These are phyloP conservation scores for Phaetusa simplex DNA, from an alignment of 2,113 vertebrate species.

Conservation along the genomic window DNA sequence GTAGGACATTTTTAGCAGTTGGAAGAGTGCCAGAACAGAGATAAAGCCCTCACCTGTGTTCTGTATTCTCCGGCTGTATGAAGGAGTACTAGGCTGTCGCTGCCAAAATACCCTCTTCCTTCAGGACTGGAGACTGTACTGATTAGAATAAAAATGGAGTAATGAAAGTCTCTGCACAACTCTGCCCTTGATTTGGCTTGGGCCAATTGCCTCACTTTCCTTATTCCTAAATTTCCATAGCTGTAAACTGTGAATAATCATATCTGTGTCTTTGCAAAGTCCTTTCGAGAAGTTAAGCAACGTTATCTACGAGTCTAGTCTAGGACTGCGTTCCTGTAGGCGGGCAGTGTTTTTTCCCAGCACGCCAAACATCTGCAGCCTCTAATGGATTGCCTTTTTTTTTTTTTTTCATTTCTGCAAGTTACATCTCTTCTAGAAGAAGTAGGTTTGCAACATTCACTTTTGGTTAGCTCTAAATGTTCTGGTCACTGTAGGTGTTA, in stretches of 20 bases:
- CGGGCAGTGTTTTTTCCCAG: background rate
- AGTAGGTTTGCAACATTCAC: background rate
- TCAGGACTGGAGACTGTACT: background rate
- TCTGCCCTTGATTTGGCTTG: background rate
- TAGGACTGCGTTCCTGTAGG: background rate
- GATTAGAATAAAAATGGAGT: background rate
- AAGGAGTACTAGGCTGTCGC: background rate
- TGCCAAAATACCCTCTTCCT: background rate
- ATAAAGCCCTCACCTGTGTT: background rate
- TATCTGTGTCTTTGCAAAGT: background rate
- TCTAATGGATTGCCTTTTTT: background rate
- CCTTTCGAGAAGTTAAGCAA: background rate
- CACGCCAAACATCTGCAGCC: background rate
- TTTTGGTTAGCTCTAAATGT: background rate
- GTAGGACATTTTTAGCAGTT: background rate
- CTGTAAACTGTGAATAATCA: background rate
- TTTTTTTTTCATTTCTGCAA: accelerated
- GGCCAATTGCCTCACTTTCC: background rate
- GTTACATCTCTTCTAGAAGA: background rate
- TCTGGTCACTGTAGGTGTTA: background rate
- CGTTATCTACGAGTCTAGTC: background rate
- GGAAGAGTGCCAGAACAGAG: background rate
- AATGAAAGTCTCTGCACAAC: background rate
- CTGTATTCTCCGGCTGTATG: background rate
- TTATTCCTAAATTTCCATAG: background rate